Evolutionary conservation across 2,888 invertebrate species (phyloP).

Genomic region (Hanleya hanleyi): DNA sequence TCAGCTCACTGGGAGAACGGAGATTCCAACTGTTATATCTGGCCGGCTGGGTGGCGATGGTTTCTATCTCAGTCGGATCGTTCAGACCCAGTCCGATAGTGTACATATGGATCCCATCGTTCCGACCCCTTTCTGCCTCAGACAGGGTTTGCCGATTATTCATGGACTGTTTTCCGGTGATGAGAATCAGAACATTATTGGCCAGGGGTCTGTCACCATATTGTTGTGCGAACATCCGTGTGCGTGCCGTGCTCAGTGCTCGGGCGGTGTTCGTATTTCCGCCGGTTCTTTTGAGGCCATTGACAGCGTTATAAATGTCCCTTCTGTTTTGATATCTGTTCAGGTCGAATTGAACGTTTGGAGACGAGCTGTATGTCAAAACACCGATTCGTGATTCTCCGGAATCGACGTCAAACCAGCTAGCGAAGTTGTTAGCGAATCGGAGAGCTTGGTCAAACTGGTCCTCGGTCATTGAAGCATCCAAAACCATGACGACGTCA

Average conservation of each 20-base stretch:
- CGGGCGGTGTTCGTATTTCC: not conserved
- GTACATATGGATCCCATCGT: not conserved
- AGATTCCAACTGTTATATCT: not conserved
- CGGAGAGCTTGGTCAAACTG: conserved; percentile 49
- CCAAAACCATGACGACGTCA: conserved; percentile 49
- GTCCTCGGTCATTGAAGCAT: conserved; percentile 40
- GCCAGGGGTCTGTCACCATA: conserved; percentile 57
- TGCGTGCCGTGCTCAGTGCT: conserved; percentile 19
- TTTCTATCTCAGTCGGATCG: not conserved
- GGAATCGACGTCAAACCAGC: conserved; percentile 50
- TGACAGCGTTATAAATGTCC: not conserved
- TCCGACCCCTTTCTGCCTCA: not conserved
- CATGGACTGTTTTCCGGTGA: conserved; percentile 46
- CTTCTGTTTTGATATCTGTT: not conserved
- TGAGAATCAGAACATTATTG: conserved; percentile 52
- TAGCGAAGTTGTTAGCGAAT: conserved; percentile 41
- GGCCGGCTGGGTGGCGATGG: not conserved
- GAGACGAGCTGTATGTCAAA: conserved; percentile 41
- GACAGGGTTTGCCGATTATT: not conserved
- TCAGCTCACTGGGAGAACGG: not conserved
- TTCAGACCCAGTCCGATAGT: not conserved
- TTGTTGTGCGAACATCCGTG: conserved; percentile 44
- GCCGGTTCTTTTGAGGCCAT: not conserved
- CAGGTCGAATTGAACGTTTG: conserved; percentile 18
- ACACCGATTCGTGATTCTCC: conserved; percentile 55